phyloP scores from a whole-genome alignment of 2,113 vertebrate genomes.

The Neopipo cinnamomea region DNA sequence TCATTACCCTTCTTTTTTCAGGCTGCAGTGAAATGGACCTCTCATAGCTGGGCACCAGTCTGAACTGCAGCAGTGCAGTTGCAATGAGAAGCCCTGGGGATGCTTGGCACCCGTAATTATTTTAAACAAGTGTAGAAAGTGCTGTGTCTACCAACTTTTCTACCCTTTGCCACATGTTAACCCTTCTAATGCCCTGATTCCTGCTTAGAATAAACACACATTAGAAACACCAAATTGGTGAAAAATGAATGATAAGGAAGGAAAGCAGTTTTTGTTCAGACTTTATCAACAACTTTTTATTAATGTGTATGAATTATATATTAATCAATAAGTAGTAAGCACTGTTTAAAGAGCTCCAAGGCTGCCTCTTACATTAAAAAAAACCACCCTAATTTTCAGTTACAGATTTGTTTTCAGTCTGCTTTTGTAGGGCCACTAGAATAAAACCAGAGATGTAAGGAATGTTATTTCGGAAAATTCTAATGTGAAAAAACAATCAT shows the following conservation, averaged over 20 bases:
- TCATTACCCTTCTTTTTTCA: not conserved
- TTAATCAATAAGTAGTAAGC: not conserved
- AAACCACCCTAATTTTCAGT: not conserved
- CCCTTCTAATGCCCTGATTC: not conserved
- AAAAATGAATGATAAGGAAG: not conserved
- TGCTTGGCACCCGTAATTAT: not conserved
- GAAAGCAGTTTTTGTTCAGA: not conserved
- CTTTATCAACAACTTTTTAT: not conserved
- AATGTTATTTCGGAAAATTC: not conserved
- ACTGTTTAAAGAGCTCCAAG: not conserved
- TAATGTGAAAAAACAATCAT: not conserved
- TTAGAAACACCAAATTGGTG: not conserved
- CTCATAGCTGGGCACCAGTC: not conserved
- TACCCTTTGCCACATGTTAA: not conserved
- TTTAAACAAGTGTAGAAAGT: not conserved
- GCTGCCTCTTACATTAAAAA: not conserved
- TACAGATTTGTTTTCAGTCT: not conserved
- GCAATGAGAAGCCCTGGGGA: not conserved
- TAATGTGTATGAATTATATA: not conserved
- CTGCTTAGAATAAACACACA: not conserved
- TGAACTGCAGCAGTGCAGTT: not conserved
- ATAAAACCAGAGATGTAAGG: not conserved
- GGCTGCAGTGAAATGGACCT: not conserved
- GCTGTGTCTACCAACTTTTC: not conserved
- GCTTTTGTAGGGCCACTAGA: not conserved